Evolutionary conservation across 2,113 vertebrate species (phyloP), one percentile per base, ranked within the genome.

Genomic region (Oncorhynchus masou): DNA sequence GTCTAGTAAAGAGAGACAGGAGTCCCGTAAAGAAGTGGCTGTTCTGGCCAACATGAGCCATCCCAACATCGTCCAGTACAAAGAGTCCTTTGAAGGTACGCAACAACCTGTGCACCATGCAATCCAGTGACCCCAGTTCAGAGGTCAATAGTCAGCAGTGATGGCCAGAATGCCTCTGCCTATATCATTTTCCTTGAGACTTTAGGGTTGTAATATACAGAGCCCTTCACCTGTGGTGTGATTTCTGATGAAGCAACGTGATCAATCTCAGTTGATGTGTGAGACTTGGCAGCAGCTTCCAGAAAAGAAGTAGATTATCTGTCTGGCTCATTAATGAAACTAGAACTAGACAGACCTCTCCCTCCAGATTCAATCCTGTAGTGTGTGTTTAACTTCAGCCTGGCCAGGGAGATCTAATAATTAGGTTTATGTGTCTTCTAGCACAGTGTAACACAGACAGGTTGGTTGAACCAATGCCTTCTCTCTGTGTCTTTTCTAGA

Each of bases 31-130:
- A 89, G 98, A 99, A 92, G 97, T 99, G 79, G 95, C 95, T 69
- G 95, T 99, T n/a, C 91, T 99, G 81, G 97, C 95, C 79, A 98
- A 98, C 86, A 97, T 99, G 97, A 99, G 96, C 85, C 98, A 99
- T 90, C 98, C 97, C 2, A 99, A 99, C 90, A 97, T 99, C 82
- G 96, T 99, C 59, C 94, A 97, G 74, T 99, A 99, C 29, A 96
- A 92, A 87, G 97, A 98, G 84, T 99, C 97, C 64, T 99, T 99
- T 94, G 96, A 99, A 97, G 97, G 98, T 99, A 91, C 89, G 90
- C 74, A 22, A 8, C 20, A 7, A 2, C 29, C 1, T 66, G 66
- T 68, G 54, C 7, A 12, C 20, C 4, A 1, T 22, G 5, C 12
- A 19, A 4, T 19, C 66, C 27, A 16, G 22, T 24, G 65, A 75